phyloP scores from a whole-genome alignment of 1,140 invertebrate genomes.

The Drosophila lacteicornis region DNA sequence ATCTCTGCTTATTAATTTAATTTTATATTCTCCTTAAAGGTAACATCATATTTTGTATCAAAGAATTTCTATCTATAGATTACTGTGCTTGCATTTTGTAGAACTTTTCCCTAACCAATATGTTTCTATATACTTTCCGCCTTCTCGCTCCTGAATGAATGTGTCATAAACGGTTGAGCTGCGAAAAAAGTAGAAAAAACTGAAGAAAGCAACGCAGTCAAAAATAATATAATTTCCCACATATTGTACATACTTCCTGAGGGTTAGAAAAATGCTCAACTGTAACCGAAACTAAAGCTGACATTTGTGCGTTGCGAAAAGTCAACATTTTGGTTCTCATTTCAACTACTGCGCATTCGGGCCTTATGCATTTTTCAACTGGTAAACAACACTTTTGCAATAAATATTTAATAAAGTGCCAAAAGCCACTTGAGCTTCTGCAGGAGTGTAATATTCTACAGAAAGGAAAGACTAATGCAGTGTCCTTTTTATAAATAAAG shows the following conservation, averaged over 20 bases:
- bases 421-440: not conserved
- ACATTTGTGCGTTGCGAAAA: constrained; percentile 54
- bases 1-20: not conserved
- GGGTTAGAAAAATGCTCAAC: constrained; percentile 16
- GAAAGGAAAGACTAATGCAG: too few relatives aligned
- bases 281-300: constrained; percentile 47
- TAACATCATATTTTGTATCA: constrained; percentile 13
- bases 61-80: not conserved
- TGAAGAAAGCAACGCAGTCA: constrained; percentile 2
- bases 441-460: not conserved
- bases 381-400: constrained; percentile 33
- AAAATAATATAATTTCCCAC: constrained; percentile 39
- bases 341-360: constrained; percentile 8
- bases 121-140: constrained; percentile 14
- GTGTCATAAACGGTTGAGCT: constrained; percentile 69
- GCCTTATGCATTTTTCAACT: constrained; percentile 53
- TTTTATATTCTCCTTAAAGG: not conserved
- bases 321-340: constrained; percentile 42
- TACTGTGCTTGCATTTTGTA: not conserved
- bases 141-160: constrained; percentile 56
- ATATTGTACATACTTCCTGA: constrained; percentile 21
- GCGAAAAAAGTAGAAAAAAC: constrained; percentile 22
- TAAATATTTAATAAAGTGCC: constrained; percentile 59
- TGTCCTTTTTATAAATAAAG: too few relatives aligned
- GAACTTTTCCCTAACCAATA: not conserved